phyloP scores from a whole-genome alignment of 1,140 invertebrate genomes.

The Tetragonula clypearis region DNA sequence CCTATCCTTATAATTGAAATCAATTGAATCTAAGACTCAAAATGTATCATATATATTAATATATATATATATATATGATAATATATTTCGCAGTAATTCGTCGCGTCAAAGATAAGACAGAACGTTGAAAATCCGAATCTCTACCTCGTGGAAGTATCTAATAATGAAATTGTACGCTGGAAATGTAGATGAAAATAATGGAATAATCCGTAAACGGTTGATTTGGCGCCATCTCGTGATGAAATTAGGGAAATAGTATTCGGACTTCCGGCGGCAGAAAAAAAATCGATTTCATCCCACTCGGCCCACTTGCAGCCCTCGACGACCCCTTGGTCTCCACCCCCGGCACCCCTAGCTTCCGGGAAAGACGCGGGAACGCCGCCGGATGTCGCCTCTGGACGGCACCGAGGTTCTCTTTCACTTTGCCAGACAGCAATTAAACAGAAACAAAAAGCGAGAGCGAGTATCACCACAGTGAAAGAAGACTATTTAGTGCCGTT shows the following conservation, averaged over 20 bases:
- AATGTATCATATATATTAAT: too few species aligned
- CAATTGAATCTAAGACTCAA: neutral
- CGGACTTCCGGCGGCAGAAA: constrained; percentile 58
- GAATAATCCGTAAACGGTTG: constrained; percentile 37
- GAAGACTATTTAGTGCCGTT: neutral
- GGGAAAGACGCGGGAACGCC: constrained; percentile 65
- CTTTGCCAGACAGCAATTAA: constrained; percentile 57
- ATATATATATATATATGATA: too few species aligned
- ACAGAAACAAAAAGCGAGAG: constrained; percentile 49
- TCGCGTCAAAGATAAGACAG: neutral
- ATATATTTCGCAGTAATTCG: neutral
- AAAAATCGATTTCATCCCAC: constrained; percentile 73
- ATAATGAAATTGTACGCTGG: neutral
- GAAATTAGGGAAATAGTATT: constrained; percentile 49
- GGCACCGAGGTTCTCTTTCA: constrained; percentile 59
- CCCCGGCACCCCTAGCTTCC: constrained; percentile 53
- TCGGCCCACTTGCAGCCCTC: constrained; percentile 59
- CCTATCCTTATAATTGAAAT: neutral
- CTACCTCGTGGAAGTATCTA: neutral
- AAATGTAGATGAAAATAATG: constrained; percentile 30
- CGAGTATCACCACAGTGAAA: neutral
- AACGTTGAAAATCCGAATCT: neutral
- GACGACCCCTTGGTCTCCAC: constrained; percentile 48
- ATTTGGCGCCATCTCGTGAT: constrained; percentile 71
- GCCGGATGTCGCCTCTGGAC: constrained; percentile 72